A percentile compares a stretch with the other conserved stretches of the same genome.
These are phyloP conservation scores for Aramus guarauna DNA, from an alignment of 2,113 vertebrate genomes.

Conservation along the genomic window DNA sequence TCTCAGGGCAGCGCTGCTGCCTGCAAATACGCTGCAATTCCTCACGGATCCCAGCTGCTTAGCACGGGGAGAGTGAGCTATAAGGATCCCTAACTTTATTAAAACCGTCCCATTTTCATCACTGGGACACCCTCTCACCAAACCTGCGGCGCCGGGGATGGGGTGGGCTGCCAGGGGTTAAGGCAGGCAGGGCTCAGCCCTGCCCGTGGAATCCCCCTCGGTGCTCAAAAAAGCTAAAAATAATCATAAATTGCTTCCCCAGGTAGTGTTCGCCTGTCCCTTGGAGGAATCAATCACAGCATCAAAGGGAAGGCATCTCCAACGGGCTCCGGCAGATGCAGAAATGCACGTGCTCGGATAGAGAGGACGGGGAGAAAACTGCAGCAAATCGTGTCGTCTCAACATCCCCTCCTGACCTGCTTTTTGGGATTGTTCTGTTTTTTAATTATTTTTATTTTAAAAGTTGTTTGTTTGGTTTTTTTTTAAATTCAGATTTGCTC, in stretches of 20 bases:
- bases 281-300: slow-evolving; percentile 54
- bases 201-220: not conserved
- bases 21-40: not conserved
- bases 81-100: not conserved
- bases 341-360: rapidly evolving
- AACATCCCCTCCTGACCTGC: not conserved
- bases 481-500: not conserved
- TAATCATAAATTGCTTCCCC: slow-evolving; percentile 67
- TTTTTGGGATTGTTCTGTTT: not conserved
- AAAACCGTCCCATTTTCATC: not conserved
- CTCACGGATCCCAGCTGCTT: rapidly evolving
- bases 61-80: not conserved
- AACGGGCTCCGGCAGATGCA: slow-evolving; percentile 43
- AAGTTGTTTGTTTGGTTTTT: not conserved
- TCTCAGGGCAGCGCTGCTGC: not conserved
- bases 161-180: not conserved
- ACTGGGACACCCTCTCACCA: not conserved
- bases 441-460: not conserved
- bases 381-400: not conserved
- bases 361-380: not conserved
- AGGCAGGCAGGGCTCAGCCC: not conserved
- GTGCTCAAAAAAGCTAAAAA: slow-evolving; percentile 45
- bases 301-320: slow-evolving; percentile 70
- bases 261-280: slow-evolving; percentile 46
- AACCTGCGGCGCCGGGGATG: rapidly evolving